Evolutionary conservation across 35 echinoderm and acorn worm genomes (phyloP).

Genomic region (Stichopus chloronotus): DNA sequence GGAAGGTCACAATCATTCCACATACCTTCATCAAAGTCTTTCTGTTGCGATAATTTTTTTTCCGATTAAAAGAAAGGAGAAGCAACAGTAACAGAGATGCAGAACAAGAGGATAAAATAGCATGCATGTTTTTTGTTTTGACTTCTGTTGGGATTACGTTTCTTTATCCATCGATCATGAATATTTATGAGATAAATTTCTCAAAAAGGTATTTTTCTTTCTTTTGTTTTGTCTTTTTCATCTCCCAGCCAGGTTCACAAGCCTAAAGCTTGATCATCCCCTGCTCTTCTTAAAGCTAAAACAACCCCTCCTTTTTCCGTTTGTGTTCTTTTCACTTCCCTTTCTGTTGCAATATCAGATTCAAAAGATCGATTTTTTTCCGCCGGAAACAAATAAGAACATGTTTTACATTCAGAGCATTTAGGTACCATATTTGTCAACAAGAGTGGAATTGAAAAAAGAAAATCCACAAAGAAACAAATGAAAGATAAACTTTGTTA

Average conservation of each 20-base stretch:
- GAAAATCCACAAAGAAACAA: no score
- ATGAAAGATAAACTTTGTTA: no score
- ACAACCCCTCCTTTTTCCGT: constrained; percentile 6
- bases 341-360: background rate
- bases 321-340: background rate
- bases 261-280: constrained; percentile 21
- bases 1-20: no score
- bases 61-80: no score
- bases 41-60: no score
- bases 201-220: constrained; percentile 30
- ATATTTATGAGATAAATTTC: constrained; percentile 15
- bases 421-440: no score
- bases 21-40: no score
- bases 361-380: background rate
- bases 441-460: no score
- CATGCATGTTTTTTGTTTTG: background rate
- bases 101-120: background rate
- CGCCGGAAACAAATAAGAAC: no score
- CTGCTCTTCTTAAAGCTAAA: background rate
- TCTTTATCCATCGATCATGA: background rate
- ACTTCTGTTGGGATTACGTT: background rate
- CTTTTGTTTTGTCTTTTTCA: constrained; percentile 50
- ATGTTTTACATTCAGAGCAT: no score
- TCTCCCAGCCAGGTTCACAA: constrained; percentile 17
- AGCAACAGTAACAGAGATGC: background rate